These are phyloP conservation scores for Macropus fuliginosus DNA, from an alignment of 2,797 vertebrate genomes.

Conservation along the genomic window DNA sequence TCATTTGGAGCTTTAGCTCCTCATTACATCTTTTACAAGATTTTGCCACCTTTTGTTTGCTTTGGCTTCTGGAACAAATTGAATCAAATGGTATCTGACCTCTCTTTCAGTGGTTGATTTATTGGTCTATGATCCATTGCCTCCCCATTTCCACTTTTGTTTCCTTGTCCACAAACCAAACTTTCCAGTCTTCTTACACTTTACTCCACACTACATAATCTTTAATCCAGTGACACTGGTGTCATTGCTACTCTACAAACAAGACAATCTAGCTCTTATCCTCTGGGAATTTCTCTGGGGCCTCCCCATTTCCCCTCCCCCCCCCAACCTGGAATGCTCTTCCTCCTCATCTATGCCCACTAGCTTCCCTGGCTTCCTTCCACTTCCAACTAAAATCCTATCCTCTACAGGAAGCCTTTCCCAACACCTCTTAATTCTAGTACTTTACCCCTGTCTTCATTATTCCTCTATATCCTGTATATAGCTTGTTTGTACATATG, in stretches of 20 bases:
- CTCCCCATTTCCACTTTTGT: neutral
- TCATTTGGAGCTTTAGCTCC: neutral
- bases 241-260: neutral
- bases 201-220: neutral
- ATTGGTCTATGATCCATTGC: neutral
- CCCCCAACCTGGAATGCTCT: neutral
- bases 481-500: neutral
- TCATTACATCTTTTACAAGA: neutral
- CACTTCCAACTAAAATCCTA: neutral
- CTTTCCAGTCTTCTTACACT: neutral
- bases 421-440: neutral
- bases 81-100: neutral
- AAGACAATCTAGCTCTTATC: neutral
- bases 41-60: neutral
- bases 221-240: neutral
- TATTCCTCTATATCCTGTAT: neutral
- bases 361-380: neutral
- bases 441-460: neutral
- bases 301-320: neutral
- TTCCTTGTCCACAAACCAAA: neutral
- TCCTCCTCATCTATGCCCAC: neutral
- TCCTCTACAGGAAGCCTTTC: neutral
- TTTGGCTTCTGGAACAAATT: neutral
- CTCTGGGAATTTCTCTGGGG: neutral
- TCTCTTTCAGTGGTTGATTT: neutral